Percentiles rank a stretch among this genome's conserved stretches.
Conservation (phyloP, 2,797 vertebrate genomes). For the Lacerta agilis region DNA sequence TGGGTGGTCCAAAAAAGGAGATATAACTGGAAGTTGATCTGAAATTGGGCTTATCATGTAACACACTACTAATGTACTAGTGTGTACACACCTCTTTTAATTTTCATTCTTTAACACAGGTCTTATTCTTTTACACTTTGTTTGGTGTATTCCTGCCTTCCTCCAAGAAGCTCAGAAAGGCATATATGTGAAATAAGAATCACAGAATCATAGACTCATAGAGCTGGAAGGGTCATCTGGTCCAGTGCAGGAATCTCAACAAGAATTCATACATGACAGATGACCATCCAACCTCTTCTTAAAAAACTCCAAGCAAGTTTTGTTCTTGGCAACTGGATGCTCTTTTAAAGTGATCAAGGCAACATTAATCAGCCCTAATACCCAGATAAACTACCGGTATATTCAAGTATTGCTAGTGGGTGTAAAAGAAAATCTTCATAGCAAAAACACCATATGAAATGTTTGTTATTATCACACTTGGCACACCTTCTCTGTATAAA, state of each 20-base stretch:
- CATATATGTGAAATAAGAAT: not conserved
- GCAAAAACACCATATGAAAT: not conserved
- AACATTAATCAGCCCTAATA: not conserved
- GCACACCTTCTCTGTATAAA: not conserved
- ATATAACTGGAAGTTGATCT: not conserved
- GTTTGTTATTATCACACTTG: not conserved
- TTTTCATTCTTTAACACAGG: not conserved
- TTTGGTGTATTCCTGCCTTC: not conserved
- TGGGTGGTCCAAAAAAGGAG: too few species aligned
- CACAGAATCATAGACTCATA: not conserved
- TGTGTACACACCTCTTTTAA: not conserved
- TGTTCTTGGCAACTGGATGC: too few species aligned
- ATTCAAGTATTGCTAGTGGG: not conserved
- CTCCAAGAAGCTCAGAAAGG: not conserved
- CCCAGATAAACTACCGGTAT: not conserved
- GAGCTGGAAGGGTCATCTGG: too few species aligned
- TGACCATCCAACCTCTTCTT: not conserved
- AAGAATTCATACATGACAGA: too few species aligned
- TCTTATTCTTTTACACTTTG: not conserved
- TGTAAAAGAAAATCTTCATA: not conserved
- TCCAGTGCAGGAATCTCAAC: too few species aligned
- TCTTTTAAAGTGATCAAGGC: too few species aligned
- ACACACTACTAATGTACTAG: too few species aligned
- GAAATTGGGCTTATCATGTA: too few species aligned
- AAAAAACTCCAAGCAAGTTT: not conserved